These are phyloP conservation scores for Volucella inanis DNA, from an alignment of 2,888 invertebrate species.

Conservation along the genomic window DNA sequence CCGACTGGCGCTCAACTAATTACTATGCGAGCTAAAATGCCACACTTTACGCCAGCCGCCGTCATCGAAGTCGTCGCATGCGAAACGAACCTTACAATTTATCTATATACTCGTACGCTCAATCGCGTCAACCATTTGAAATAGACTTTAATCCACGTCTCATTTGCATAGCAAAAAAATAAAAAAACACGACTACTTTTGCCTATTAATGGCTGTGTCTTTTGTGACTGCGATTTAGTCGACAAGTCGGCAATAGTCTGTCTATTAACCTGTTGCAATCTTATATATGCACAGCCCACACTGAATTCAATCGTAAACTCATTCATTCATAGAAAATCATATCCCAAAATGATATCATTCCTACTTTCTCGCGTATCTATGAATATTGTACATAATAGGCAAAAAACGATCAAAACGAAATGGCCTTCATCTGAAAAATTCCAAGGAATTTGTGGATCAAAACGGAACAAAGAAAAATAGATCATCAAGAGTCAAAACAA, in stretches of 20 bases:
- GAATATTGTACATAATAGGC: not conserved
- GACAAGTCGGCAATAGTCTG: constrained; percentile 9
- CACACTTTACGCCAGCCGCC: constrained; percentile 39
- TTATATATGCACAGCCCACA: constrained; percentile 19
- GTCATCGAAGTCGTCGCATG: constrained; percentile 47
- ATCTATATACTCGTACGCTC: not conserved
- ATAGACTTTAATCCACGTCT: constrained; percentile 50
- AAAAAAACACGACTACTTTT: constrained; percentile 33
- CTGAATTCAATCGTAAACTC: constrained; percentile 3
- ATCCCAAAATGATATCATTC: constrained; percentile 46
- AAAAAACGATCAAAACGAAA: constrained; percentile 29
- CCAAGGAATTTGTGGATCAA: constrained; percentile 64
- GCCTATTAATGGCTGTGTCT: constrained; percentile 48
- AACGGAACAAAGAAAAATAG: constrained; percentile 62
- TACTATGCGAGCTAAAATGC: constrained; percentile 64
- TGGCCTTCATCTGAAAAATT: constrained; percentile 71
- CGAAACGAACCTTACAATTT: constrained; percentile 45
- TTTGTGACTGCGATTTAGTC: constrained; percentile 12
- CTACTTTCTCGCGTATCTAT: constrained; percentile 15
- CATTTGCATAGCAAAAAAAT: constrained; percentile 57
- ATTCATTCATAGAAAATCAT: constrained; percentile 58
- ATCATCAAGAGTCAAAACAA: constrained; percentile 70
- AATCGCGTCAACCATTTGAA: constrained; percentile 56
- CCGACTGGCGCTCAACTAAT: constrained; percentile 61
- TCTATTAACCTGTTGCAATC: constrained; percentile 30